Base-by-base conservation (phyloP, 2,888 invertebrate genomes). In the Baronia brevicornis region DNA sequence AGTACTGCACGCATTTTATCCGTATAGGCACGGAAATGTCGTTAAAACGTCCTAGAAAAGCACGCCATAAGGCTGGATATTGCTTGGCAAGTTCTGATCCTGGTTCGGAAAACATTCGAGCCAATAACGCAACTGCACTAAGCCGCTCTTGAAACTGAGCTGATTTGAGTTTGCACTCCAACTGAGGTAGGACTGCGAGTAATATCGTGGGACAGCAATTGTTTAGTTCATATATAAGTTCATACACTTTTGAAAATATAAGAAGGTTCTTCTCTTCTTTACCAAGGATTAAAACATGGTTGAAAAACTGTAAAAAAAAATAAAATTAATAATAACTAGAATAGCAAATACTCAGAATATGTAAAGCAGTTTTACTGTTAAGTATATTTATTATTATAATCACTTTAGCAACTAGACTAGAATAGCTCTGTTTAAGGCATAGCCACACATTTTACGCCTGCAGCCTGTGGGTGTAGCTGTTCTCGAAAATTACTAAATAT, bases 21-120 rank as follows among this genome's bases (percentile, higher is more conserved):
- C 98, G 89, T 50, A 98, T 97, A 0, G 91, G 88, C 3, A 96
- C 93, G 28, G 94, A 94, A 51, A 98, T 97, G 69, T 98, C 98
- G 71, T 97, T 97, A 70, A 97, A 98, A 29, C 84, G 89, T 15
- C 97, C 97, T 18, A 97, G 85, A 67, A 97, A 98, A 14, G 96
- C 95, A 22, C 93, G 88, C 95, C 98, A 96, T 27, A 98, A 70
- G n/a, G 91, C 89, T 2, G 89, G 89, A 66, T 97, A 95, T 57
- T 94, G 92, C 43, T 90, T 89, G 2, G 97, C 96, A 6, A 98
- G 84, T 38, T 91, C 91, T 0, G 97, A 97, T 38, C 94, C 93
- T 42, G 93, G 94, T 64, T 97, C 97, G 0, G 97, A 96, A 75
- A 98, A 98, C 97, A 98, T 97, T 59, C 96, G 88, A 0, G 97